These are phyloP conservation scores for Pentalonia nigronervosa DNA, from an alignment of 1,140 invertebrate genomes.

Conservation along the genomic window DNA sequence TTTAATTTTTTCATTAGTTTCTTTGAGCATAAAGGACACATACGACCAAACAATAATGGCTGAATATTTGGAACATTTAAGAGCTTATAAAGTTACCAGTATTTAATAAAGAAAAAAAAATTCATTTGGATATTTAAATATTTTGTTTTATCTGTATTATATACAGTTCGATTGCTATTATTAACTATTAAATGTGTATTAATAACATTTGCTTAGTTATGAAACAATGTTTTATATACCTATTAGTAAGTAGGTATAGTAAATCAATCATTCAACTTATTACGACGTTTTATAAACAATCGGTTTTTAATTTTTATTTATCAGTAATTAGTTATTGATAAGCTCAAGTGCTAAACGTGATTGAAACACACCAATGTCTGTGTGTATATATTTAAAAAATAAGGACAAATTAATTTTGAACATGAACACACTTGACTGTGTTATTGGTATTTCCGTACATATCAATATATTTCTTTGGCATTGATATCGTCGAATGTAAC, in stretches of 20 bases:
- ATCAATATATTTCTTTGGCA: neutral
- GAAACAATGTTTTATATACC: neutral
- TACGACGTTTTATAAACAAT: neutral
- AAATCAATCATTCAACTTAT: neutral
- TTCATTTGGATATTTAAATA: neutral
- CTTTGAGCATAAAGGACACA: too few species aligned
- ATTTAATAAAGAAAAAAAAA: neutral
- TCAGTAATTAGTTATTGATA: neutral
- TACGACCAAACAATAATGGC: neutral
- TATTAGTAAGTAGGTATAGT: neutral
- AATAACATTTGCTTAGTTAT: neutral
- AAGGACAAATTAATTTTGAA: neutral
- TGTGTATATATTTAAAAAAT: neutral
- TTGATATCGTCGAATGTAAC: neutral
- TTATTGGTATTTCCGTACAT: neutral
- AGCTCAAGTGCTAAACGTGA: slow-evolving; percentile 6
- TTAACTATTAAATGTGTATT: neutral
- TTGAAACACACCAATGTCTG: neutral
- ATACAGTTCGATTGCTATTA: neutral
- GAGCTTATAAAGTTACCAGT: neutral
- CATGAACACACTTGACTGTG: neutral
- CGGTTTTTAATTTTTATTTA: neutral
- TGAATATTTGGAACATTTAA: neutral
- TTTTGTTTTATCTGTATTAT: neutral
- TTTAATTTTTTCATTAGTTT: neutral